Evolutionary conservation across 2,113 vertebrate genomes (phyloP).

Genomic region (Thamnaconus septentrionalis): DNA sequence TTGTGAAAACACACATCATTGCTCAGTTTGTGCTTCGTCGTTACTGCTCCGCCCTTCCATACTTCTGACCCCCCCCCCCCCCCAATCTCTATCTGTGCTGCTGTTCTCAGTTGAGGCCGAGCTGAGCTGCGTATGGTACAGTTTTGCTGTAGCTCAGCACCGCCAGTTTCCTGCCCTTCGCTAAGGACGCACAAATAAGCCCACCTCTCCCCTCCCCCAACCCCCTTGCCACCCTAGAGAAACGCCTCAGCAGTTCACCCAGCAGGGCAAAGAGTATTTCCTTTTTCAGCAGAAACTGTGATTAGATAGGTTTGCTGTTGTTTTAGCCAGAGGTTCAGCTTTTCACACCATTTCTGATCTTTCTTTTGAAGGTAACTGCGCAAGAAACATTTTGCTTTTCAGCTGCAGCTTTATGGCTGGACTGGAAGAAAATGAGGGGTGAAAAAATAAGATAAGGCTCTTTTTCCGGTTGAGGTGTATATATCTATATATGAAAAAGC

Average conservation of each 20-base stretch:
- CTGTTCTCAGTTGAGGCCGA: constrained; percentile 18
- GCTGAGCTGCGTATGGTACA: constrained; percentile 29
- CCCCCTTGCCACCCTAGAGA: constrained; percentile 4
- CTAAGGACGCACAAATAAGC: constrained; percentile 52
- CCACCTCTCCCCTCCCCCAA: constrained; percentile 13
- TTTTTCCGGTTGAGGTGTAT: no score
- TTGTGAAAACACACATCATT: neutral
- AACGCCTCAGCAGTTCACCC: constrained; percentile 41
- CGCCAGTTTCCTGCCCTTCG: constrained; percentile 49
- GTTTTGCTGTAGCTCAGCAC: constrained; percentile 58
- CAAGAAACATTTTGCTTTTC: neutral
- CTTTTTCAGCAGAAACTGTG: constrained; percentile 15
- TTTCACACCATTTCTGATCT: no score
- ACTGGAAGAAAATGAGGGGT: no score
- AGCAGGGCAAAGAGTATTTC: constrained; percentile 24
- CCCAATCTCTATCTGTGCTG: neutral
- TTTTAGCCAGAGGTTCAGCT: neutral
- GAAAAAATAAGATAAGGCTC: no score
- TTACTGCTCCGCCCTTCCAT: constrained; percentile 46
- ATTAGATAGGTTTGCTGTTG: constrained; percentile 9
- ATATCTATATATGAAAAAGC: no score
- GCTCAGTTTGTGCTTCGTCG: constrained; percentile 46
- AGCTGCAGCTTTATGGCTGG: neutral
- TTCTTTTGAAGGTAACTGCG: neutral
- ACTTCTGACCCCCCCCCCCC: constrained; percentile 16